Evolutionary conservation across 2,797 vertebrate species (phyloP), one percentile per base, ranked within the genome.

Genomic region (Onychomys leucogaster): DNA sequence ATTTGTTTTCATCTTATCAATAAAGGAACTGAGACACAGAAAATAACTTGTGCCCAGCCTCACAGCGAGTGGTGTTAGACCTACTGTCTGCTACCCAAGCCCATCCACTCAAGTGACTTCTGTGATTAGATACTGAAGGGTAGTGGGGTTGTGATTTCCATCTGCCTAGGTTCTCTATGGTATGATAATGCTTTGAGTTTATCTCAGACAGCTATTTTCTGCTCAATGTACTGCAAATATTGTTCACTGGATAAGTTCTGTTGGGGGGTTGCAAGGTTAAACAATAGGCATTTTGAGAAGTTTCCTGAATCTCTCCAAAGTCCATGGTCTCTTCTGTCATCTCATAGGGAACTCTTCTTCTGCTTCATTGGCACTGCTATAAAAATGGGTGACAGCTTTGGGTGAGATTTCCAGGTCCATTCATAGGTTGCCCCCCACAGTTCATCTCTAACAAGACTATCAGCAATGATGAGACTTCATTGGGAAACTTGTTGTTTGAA

Each of bases 1-100:
- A 32, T 69, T 89, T 95, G 87, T 90, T 55, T 95, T 96, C 34
- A 91, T 49, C 92, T 90, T 82, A 81, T 67, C 67, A 46, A 57
- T 69, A 21, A 77, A 95, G 29, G 32, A 95, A 55, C 55, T 21
- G 25, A 69, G 2, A 29, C 4, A 21, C 63, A 57, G 76, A 90
- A 67, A 49, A 41, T 89, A 84, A 85, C 37, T 73, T 49, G 46
- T 0, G 2, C 32, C n/a, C 12, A 12, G 6, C 59, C n/a, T 87
- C 32, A 25, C 32, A 71, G 13, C 11, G 93, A 71, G 59, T 84
- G 13, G 19, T 41, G 29, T 69, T 9, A 80, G 49, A 41, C 69
- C 29, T 78, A 0, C 8, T 87, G 16, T 91, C 23, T 90, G 91
- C 84, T 49, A 43, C 76, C n/a, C 55, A 82, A 81, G 43, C 41